Conservation (phyloP, 2,113 vertebrate genomes). For the Lycaon pictus region DNA sequence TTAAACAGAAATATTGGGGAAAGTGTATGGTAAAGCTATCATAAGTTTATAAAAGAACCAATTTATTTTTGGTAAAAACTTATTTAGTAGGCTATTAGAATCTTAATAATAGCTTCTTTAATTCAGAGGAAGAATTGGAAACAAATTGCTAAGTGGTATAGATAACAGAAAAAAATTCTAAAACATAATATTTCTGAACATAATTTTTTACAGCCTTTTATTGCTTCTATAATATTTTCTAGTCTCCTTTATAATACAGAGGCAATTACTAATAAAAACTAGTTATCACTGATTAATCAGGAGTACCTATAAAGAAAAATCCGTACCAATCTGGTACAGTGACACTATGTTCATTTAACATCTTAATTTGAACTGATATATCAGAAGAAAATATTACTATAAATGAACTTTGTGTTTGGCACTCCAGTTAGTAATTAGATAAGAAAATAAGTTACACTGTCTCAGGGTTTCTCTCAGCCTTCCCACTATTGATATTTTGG, state of each 20-base stretch:
- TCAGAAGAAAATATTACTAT: slow-evolving; percentile 59
- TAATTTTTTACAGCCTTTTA: neutral
- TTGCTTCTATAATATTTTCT: slow-evolving; percentile 47
- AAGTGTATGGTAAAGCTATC: slow-evolving; percentile 38
- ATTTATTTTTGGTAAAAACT: slow-evolving; percentile 68
- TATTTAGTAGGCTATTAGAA: slow-evolving; percentile 39
- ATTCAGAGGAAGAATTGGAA: slow-evolving; percentile 41
- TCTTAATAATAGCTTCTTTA: slow-evolving; percentile 59
- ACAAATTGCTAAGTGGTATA: slow-evolving; percentile 47
- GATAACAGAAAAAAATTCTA: slow-evolving; percentile 29
- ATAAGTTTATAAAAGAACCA: slow-evolving; percentile 29
- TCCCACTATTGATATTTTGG: slow-evolving; percentile 42
- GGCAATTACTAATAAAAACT: slow-evolving; percentile 47
- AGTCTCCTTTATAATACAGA: slow-evolving; percentile 49
- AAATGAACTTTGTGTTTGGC: slow-evolving; percentile 53
- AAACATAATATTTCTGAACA: neutral
- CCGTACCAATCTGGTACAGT: neutral
- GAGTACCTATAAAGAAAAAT: slow-evolving; percentile 52
- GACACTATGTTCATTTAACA: neutral
- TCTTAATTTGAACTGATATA: slow-evolving; percentile 63
- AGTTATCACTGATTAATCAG: slow-evolving; percentile 43
- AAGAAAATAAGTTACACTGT: slow-evolving; percentile 54
- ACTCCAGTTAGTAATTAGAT: slow-evolving; percentile 48
- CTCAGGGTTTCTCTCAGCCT: slow-evolving; percentile 30
- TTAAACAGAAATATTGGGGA: slow-evolving; percentile 53